Evolutionary conservation across 2,113 vertebrate genomes (phyloP).

Genomic region (Myrmecobius fasciatus): DNA sequence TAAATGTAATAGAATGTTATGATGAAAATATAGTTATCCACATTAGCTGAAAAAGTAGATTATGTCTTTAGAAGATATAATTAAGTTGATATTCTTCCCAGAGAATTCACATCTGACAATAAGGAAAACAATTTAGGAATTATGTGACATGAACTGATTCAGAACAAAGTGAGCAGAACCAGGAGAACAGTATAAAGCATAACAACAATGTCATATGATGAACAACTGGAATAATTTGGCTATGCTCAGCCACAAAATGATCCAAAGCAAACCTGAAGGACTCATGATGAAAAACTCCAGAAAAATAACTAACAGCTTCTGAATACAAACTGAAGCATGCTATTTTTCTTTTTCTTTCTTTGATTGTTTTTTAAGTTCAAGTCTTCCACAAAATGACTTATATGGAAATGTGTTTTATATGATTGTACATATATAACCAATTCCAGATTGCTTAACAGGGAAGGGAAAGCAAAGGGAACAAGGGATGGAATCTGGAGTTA

Average conservation of each 20-base stretch:
- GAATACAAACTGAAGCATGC: background rate
- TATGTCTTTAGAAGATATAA: background rate
- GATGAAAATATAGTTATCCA: conserved; percentile 29
- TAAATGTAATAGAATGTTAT: conserved; percentile 6
- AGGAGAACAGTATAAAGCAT: background rate
- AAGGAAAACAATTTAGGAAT: conserved; percentile 22
- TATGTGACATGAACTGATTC: background rate
- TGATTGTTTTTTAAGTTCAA: background rate
- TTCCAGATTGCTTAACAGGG: background rate
- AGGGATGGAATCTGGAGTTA: background rate
- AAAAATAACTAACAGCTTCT: background rate
- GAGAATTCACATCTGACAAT: conserved; percentile 26
- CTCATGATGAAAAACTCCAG: background rate
- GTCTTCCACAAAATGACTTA: background rate
- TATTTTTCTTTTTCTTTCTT: background rate
- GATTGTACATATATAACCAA: background rate
- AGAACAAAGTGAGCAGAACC: background rate
- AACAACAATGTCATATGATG: background rate
- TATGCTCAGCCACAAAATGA: background rate
- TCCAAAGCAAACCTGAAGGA: background rate
- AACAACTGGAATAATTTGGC: background rate
- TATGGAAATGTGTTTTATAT: background rate
- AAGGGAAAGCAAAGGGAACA: background rate
- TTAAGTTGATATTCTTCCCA: background rate
- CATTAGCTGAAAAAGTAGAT: background rate